Base-by-base conservation (phyloP, 2,797 vertebrate species). In the Enteromius fasciolatus region DNA sequence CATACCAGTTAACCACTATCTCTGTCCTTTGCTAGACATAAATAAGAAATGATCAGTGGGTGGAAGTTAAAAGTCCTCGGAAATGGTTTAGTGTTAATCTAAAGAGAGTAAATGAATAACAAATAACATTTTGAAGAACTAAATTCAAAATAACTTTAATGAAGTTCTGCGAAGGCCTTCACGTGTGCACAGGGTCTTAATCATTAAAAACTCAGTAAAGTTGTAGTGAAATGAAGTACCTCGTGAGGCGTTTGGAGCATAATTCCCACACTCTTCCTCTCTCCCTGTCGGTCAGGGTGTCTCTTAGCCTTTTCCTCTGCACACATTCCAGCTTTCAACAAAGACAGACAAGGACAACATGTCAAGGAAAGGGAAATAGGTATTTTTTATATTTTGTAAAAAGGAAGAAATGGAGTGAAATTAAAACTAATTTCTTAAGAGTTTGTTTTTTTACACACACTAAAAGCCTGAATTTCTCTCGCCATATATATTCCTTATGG, bases 241-340 rank as follows among this genome's bases (percentile, higher is more conserved):
- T 94, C 81, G 93, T 92, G 0, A 99, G 91, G 25, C 97, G 95
- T 78, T 77, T 91, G 25, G 80, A 86, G 91, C 96, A 96, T 48
- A 98, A 92, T 78, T 92, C 89, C 94, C 94, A 96, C 75, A 98
- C 90, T 57, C 89, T 93, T 33, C 95, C 84, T 23, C 91, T 94
- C 87, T 95, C 89, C 54, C 84, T 79, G 81, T 82, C 88, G 81
- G 93, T 96, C 77, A 98, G 94, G 0, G 90, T 89, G 87, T 90
- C 80, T 5, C 5, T 73, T 83, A 95, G 87, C 70, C 80, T 92
- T 41, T 84, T 72, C 78, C 86, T 89, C 70, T 83, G 91, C 76
- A 98, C 86, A 85, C 90, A 93, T 91, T 96, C 94, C 84, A 98
- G 94, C 98, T 99, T 87, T 41, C 54, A 76, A 17, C 25, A 63